phyloP scores from a whole-genome alignment of 2,113 vertebrate species.

The Boulengeromyrus knoepffleri region DNA sequence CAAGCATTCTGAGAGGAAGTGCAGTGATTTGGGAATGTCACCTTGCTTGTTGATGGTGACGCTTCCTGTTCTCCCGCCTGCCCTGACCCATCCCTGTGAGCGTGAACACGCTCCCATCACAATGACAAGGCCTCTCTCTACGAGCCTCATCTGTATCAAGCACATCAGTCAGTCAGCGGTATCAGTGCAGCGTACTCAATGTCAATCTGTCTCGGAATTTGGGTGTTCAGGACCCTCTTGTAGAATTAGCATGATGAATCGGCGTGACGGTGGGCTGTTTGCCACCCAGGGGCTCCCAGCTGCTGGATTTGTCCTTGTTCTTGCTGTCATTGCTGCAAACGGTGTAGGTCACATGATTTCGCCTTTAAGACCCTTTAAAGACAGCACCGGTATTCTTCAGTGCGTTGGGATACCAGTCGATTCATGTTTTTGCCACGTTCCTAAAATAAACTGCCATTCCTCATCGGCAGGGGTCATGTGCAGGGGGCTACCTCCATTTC shows the following conservation, averaged over 20 bases:
- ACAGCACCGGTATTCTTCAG: neutral
- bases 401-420: neutral
- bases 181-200: neutral
- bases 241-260: neutral
- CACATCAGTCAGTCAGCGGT: neutral
- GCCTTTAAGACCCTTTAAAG: neutral
- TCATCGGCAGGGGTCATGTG: neutral
- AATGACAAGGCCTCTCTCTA: neutral
- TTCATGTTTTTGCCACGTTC: neutral
- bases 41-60: neutral
- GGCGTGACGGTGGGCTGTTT: neutral
- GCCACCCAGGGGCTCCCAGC: neutral
- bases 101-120: neutral
- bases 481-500: neutral
- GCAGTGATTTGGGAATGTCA: neutral
- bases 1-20: neutral
- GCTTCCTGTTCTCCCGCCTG: neutral
- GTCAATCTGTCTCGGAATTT: neutral
- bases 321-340: constrained; percentile 3
- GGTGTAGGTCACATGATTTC: neutral
- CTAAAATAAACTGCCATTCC: neutral
- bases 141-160: neutral
- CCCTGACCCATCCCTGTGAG: neutral
- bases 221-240: neutral
- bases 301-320: neutral